Evolutionary conservation across 2,113 vertebrate species (phyloP).

Genomic region (Geothlypis trichas): DNA sequence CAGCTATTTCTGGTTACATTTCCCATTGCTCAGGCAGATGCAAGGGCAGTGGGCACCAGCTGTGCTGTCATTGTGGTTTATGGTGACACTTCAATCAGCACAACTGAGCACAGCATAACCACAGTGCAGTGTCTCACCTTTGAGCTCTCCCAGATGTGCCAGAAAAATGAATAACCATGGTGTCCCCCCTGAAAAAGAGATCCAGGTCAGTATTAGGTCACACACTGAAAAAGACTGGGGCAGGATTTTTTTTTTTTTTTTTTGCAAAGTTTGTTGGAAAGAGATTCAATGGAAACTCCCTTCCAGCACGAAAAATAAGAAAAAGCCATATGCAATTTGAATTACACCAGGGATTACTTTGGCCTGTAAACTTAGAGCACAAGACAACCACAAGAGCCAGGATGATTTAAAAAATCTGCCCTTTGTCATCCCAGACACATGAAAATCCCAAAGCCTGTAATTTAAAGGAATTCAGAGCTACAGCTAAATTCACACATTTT

Average conservation of each 20-base stretch:
- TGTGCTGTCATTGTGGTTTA: not conserved
- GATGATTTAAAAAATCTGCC: not conserved
- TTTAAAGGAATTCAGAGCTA: not conserved
- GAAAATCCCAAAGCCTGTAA: not conserved
- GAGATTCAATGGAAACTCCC: not conserved
- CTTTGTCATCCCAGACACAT: not conserved
- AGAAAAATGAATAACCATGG: not conserved
- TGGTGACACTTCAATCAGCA: not conserved
- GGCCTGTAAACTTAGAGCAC: not conserved
- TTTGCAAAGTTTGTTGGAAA: not conserved
- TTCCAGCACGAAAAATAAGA: not conserved
- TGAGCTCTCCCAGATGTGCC: not conserved
- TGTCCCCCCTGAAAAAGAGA: slow-evolving; percentile 45
- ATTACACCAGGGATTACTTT: not conserved
- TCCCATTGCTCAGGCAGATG: not conserved
- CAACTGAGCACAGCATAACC: not conserved
- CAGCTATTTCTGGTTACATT: not conserved
- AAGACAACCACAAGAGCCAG: not conserved
- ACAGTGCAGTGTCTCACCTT: not conserved
- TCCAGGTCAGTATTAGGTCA: not conserved
- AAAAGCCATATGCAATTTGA: not conserved
- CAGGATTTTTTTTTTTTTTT: not conserved
- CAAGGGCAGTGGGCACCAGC: not conserved
- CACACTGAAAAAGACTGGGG: not conserved
- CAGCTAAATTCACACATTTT: not conserved